Evolutionary conservation across 2,113 vertebrate species (phyloP).

Genomic region (Erythrolamprus reginae): DNA sequence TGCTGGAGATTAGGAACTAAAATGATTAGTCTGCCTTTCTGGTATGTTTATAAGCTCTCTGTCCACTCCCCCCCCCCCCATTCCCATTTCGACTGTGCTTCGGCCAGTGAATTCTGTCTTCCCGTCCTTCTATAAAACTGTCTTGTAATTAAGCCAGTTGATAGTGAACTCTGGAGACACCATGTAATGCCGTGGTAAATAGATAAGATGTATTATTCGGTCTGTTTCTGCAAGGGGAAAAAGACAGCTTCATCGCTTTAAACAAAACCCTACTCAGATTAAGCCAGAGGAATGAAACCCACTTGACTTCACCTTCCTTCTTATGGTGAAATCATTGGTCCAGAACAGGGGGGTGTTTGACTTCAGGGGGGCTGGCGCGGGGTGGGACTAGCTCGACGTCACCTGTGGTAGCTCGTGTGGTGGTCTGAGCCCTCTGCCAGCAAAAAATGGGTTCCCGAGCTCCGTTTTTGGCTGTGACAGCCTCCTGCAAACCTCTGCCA

Average conservation of each 20-base stretch:
- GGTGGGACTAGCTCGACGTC: no score
- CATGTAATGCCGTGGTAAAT: conserved; percentile 32
- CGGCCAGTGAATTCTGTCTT: conserved; percentile 37
- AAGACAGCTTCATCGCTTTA: conserved; percentile 38
- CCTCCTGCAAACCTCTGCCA: no score
- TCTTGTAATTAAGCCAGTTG: conserved; percentile 43
- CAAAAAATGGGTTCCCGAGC: no score
- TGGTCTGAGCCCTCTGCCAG: no score
- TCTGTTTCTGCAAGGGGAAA: conserved; percentile 34
- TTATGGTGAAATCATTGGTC: conserved; percentile 32
- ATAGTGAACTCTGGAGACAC: conserved; percentile 45
- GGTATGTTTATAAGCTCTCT: conserved; percentile 52
- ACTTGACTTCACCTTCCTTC: conserved; percentile 30
- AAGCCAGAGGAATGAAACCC: conserved; percentile 16
- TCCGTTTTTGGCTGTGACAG: no score
- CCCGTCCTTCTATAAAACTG: conserved; percentile 26
- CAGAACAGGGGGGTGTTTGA: not conserved
- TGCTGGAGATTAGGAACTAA: conserved; percentile 54
- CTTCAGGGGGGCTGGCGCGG: no score
- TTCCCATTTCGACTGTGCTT: not conserved
- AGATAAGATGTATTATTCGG: conserved; percentile 39
- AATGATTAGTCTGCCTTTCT: conserved; percentile 57
- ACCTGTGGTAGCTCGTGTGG: no score
- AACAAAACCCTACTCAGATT: conserved; percentile 42
- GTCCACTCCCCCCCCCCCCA: conserved; percentile 37